A percentile compares a stretch with the other conserved stretches of the same genome.
phyloP scores from a whole-genome alignment of 2,113 vertebrate genomes.

The Cryptomyrus ogoouensis region DNA sequence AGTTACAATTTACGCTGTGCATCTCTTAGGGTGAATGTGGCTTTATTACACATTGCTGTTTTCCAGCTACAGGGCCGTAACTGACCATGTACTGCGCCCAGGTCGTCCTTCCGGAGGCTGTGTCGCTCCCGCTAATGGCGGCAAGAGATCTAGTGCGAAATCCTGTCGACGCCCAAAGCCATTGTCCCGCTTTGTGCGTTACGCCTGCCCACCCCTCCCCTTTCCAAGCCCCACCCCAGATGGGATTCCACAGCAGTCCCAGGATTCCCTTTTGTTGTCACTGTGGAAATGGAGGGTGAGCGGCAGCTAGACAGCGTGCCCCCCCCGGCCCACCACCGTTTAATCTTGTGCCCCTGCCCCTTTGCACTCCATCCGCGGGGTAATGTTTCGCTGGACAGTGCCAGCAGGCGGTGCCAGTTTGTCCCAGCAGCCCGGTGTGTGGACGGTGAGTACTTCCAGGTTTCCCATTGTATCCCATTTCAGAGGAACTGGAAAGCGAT shows the following conservation, averaged over 20 bases:
- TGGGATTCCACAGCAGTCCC: conserved; percentile 10
- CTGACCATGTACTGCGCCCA: neutral
- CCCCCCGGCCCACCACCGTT: neutral
- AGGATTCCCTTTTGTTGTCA: conserved; percentile 32
- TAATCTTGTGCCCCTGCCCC: neutral
- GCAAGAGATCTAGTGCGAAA: neutral
- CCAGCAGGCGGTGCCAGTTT: neutral
- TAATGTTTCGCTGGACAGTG: neutral
- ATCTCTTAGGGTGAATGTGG: neutral
- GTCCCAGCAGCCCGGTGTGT: neutral
- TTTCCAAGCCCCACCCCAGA: conserved; percentile 20
- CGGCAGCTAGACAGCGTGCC: neutral
- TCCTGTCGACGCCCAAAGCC: conserved; percentile 38
- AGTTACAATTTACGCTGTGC: neutral
- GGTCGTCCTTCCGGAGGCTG: neutral
- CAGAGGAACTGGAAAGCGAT: neutral
- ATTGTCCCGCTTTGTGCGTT: conserved; percentile 39
- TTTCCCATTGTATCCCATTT: neutral
- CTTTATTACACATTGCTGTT: neutral
- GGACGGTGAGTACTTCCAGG: neutral
- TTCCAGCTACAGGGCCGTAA: neutral
- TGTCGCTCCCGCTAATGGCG: neutral
- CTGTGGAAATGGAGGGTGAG: neutral
- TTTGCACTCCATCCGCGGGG: neutral
- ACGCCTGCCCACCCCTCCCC: conserved; percentile 11